Base-by-base conservation (phyloP, 2,888 invertebrate genomes). In the Resseliella maxima region DNA sequence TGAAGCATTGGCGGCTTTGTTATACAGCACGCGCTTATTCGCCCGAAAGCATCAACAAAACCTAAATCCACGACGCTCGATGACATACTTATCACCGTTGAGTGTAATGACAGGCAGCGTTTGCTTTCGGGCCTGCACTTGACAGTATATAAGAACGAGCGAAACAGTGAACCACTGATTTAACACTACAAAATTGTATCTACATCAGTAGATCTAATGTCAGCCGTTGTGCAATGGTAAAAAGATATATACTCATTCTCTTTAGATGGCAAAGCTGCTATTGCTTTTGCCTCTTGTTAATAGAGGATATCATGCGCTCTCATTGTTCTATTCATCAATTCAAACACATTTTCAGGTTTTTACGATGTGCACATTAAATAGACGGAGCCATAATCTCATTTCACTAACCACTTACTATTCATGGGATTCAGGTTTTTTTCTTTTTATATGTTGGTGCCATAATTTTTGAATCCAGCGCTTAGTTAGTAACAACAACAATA, bases 331-430 rank as follows among this genome's bases (percentile, higher is more conserved):
- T 59, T 27, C 59, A 59, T 59, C 59, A 59, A 59, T 59, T 59
- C 59, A 59, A n/a, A 59, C 59, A 59, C 59, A 59, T 59, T 59
- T 50, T 50, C 50, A 50, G 50, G 50, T 50, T 50, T 59, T 59
- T 59, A 59, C 59, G 59, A 59, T 12, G 27, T 2, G 59, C 59
- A 59, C 27, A 27, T 27, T 59, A 59, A 5, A 59, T n/a, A 59
- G 59, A 59, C 24, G 59, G 12, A 12, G 27, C 59, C 21, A 59
- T 59, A 59, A 59, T 59, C 59, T 59, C 59, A 59, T 59, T 59
- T 59, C 59, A 24, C 59, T 59, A 59, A 27, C 59, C 59, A 59
- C 59, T 59, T 59, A 59, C 59, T 59, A 59, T 59, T 59, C 59
- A 59, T 59, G 27, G 59, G 24, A 59, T 27, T 59, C 59, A 50